These are phyloP conservation scores for Phaenicophaeus curvirostris DNA, from an alignment of 2,797 vertebrate genomes.

Conservation along the genomic window DNA sequence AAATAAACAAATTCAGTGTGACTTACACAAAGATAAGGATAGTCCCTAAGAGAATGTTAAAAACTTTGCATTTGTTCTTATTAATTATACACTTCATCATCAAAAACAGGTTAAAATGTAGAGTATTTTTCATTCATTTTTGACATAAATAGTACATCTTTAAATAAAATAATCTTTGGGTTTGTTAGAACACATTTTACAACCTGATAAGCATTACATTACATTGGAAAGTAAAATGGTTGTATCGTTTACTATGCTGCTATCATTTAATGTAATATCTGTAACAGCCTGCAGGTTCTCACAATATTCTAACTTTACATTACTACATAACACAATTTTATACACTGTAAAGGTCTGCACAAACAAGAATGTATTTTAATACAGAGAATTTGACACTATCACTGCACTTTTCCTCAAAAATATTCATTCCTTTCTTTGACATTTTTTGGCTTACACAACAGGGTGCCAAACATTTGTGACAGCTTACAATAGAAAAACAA, in stretches of 20 bases:
- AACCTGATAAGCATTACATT: constrained; percentile 2
- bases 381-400: constrained; percentile 66
- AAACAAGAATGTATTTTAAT: constrained; percentile 54
- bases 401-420: constrained; percentile 61
- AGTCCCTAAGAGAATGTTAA: neutral
- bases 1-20: neutral
- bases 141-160: neutral
- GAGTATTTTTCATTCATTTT: neutral
- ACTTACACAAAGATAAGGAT: neutral
- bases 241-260: neutral
- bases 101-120: neutral
- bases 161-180: neutral
- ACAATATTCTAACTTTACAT: constrained; percentile 46
- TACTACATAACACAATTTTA: constrained; percentile 22
- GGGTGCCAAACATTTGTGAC: constrained; percentile 81
- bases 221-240: constrained; percentile 13
- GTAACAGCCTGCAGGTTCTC: neutral
- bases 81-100: neutral
- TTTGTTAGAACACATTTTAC: constrained; percentile 1
- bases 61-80: neutral
- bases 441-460: constrained; percentile 75
- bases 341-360: constrained; percentile 34
- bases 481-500: constrained; percentile 83
- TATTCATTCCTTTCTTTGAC: constrained; percentile 68
- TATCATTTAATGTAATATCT: neutral